A percentile compares a stretch with the other conserved stretches of the same genome.
Evolutionary conservation across 2,113 vertebrate species (phyloP).

Genomic region (Poeciliopsis prolifica): DNA sequence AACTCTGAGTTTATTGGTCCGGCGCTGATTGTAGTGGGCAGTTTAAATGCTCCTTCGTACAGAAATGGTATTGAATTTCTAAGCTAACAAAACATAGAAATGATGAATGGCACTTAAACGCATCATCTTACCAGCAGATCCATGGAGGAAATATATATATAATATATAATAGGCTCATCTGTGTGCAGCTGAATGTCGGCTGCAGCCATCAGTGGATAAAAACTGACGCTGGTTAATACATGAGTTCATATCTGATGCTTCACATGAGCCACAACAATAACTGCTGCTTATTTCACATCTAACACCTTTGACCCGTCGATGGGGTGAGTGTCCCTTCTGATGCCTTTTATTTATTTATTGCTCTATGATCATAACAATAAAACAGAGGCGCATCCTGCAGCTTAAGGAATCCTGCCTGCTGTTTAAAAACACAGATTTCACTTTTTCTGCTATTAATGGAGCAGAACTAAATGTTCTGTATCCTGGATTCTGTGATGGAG

Average conservation of each 20-base stretch:
- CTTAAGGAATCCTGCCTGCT: constrained; percentile 8
- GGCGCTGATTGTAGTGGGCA: not conserved
- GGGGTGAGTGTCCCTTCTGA: constrained; percentile 18
- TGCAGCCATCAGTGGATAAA: constrained; percentile 23
- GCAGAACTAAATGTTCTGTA: not conserved
- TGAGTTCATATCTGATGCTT: constrained; percentile 23
- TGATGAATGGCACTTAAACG: not conserved
- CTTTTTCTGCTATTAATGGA: constrained; percentile 43
- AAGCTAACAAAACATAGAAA: not conserved
- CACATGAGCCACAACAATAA: constrained; percentile 55
- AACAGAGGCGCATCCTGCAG: not conserved
- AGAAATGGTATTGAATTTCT: not conserved
- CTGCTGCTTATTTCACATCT: constrained; percentile 32
- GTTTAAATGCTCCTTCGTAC: not conserved
- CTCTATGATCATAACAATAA: constrained; percentile 61
- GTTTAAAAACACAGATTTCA: constrained; percentile 4
- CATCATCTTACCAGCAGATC: constrained; percentile 4
- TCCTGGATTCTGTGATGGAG: not conserved
- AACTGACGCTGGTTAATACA: constrained; percentile 19
- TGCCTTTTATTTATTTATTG: constrained; percentile 42
- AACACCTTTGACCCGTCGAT: constrained; percentile 27
- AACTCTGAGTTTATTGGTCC: not conserved
- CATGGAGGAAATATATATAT: not conserved
- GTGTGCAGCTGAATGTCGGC: constrained; percentile 21
- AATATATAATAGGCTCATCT: not conserved